Percentiles rank a stretch among this genome's conserved stretches.
These are phyloP conservation scores for Amaurobius ferox DNA, from an alignment of 2,888 invertebrate genomes.

Conservation along the genomic window DNA sequence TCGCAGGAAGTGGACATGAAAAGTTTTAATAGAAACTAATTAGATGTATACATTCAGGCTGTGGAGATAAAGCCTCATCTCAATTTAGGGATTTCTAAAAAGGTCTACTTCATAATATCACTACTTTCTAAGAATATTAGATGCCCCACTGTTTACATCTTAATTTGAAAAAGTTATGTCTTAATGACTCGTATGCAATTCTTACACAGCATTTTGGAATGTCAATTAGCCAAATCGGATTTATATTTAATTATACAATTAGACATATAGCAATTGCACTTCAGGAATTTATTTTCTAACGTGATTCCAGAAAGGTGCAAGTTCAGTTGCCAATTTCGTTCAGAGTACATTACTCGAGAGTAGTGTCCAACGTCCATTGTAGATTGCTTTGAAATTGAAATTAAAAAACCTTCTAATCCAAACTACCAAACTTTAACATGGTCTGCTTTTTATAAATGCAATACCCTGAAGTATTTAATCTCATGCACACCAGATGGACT, in stretches of 20 bases:
- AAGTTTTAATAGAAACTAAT: too few relatives aligned
- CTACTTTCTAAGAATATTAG: too few relatives aligned
- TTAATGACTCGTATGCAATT: not conserved
- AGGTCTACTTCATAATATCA: too few relatives aligned
- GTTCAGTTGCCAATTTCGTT: constrained; percentile 22
- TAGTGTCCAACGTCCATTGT: constrained; percentile 76
- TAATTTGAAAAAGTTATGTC: not conserved
- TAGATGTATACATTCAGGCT: too few relatives aligned
- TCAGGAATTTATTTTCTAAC: not conserved
- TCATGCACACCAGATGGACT: constrained; percentile 75
- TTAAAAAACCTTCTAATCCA: constrained; percentile 77
- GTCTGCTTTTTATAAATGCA: constrained; percentile 75
- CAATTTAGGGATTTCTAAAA: too few relatives aligned
- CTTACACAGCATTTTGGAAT: not conserved
- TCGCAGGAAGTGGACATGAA: not conserved
- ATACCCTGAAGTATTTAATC: constrained; percentile 76
- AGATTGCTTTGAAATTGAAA: constrained; percentile 77
- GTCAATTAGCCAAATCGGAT: not conserved
- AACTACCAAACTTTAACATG: constrained; percentile 76
- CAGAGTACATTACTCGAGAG: constrained; percentile 2
- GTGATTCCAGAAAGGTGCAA: not conserved
- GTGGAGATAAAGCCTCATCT: too few relatives aligned
- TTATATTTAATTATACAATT: too few relatives aligned
- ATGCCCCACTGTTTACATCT: not conserved
- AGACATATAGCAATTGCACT: not conserved